Base-by-base conservation (phyloP, 37 sponge, comb jelly and placozoan genomes). In the Haliclona indistincta region DNA sequence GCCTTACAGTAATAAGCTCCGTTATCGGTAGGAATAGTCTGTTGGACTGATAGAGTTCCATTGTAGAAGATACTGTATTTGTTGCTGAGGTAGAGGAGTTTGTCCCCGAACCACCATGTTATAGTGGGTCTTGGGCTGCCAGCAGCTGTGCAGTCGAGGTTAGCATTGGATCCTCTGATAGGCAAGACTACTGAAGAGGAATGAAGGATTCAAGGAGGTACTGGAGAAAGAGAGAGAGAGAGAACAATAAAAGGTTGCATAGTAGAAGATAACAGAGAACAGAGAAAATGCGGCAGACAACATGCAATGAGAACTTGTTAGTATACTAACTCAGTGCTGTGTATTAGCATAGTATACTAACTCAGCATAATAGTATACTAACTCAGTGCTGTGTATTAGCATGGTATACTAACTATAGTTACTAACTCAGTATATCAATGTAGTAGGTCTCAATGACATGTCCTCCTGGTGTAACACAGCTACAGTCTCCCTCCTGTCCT, bases 121-220 rank as follows among this genome's bases (percentile, higher is more conserved):
- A 74, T 36, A 34, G 41, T 40, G 19, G 74, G 74, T 28, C 55
- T 32, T 38, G 74, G 74, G 28, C 28, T 74, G 38, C 74, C 74
- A 38, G 30, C 61, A 8, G 60, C 74, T 3, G 61, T 41, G 61
- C 74, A 74, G 43, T 55, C 40, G 15, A 74, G 55, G 40, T 74
- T 56, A 26, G 61, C 61, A 53, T 47, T 47, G 51, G 51, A 17
- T 17, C 15, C 15, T 17, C 51, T 10, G 13, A 17, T 47, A 15
- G 51, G 13, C 10, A 15, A 17, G 51, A 47, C 51, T 47, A 47
- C 15, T 17, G 51, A 47, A 47, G 13, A 17, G 10, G 51, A 17
- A 10, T 47, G 10, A 15, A 17, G 13, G 13, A 47, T 10, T 17
- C 15, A 47, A 17, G 51, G 51, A 47, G 51, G 51, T 17, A 47